Percentiles rank a stretch among this genome's conserved stretches.
These are phyloP conservation scores for Muscicapa adusta DNA, from an alignment of 2,113 vertebrate genomes.

Conservation along the genomic window DNA sequence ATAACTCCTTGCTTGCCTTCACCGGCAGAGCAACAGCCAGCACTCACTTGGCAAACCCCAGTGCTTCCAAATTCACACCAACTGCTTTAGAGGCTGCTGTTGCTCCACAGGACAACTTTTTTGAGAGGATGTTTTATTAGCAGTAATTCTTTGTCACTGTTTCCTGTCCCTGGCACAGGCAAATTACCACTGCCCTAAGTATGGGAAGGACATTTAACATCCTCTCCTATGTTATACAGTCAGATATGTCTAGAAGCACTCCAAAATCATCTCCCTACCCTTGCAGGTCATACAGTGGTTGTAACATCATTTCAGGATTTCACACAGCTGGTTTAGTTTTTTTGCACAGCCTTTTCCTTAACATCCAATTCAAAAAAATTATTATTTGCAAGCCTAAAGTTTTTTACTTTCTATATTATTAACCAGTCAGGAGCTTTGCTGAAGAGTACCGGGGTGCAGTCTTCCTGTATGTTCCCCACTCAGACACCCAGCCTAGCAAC, in stretches of 20 bases:
- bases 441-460: background rate
- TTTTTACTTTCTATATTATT: background rate
- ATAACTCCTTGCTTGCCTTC: background rate
- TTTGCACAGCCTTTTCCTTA: background rate
- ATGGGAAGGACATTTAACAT: background rate
- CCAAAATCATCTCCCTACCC: background rate
- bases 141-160: background rate
- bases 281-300: background rate
- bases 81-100: background rate
- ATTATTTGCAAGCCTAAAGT: background rate
- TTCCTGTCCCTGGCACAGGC: background rate
- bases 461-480: background rate
- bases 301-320: background rate
- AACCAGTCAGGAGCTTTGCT: background rate
- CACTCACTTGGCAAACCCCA: background rate
- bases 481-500: background rate
- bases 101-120: background rate
- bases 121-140: background rate
- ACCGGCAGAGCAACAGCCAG: background rate
- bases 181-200: background rate
- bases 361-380: background rate
- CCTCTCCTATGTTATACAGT: background rate
- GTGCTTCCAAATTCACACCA: background rate
- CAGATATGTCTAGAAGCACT: background rate
- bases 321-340: background rate